phyloP scores from a whole-genome alignment of 1,140 invertebrate species.

The Leptoteleia sp. region DNA sequence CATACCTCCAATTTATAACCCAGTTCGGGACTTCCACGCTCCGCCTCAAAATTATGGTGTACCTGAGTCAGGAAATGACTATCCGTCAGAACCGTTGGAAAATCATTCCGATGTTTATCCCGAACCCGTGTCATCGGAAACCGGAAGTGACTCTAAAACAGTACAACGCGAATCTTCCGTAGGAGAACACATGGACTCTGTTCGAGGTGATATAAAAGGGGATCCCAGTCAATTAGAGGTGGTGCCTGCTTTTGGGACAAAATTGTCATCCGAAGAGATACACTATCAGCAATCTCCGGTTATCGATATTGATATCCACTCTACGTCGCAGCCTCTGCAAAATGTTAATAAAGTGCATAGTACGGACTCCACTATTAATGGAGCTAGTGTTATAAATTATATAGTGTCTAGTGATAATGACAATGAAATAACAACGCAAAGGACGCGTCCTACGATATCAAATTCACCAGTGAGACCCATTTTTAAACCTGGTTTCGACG shows the following conservation, averaged over 20 bases:
- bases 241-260: slow-evolving; percentile 42
- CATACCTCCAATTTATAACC: slow-evolving; percentile 71
- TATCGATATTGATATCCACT: slow-evolving; percentile 63
- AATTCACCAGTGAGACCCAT: slow-evolving; percentile 18
- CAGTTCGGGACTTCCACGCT: slow-evolving; percentile 26
- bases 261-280: slow-evolving; percentile 57
- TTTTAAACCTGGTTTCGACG: slow-evolving; percentile 18
- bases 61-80: slow-evolving; percentile 22
- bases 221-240: slow-evolving; percentile 31
- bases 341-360: slow-evolving; percentile 7
- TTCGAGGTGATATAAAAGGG: slow-evolving; percentile 4
- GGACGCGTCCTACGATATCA: slow-evolving; percentile 1
- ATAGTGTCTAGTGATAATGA: slow-evolving; percentile 63
- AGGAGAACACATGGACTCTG: slow-evolving; percentile 8
- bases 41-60: slow-evolving; percentile 43
- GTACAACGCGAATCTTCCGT: slow-evolving; percentile 28
- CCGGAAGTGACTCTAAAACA: slow-evolving; percentile 41
- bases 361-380: slow-evolving; percentile 25
- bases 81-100: slow-evolving; percentile 52
- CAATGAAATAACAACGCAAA: slow-evolving; percentile 20
- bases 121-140: slow-evolving; percentile 52
- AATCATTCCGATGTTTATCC: slow-evolving; percentile 46
- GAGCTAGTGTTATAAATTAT: slow-evolving; percentile 66
- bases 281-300: slow-evolving; percentile 69
- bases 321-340: slow-evolving; percentile 1